Evolutionary conservation across 2,797 vertebrate species (phyloP).

Genomic region (Chloroceryle inda): DNA sequence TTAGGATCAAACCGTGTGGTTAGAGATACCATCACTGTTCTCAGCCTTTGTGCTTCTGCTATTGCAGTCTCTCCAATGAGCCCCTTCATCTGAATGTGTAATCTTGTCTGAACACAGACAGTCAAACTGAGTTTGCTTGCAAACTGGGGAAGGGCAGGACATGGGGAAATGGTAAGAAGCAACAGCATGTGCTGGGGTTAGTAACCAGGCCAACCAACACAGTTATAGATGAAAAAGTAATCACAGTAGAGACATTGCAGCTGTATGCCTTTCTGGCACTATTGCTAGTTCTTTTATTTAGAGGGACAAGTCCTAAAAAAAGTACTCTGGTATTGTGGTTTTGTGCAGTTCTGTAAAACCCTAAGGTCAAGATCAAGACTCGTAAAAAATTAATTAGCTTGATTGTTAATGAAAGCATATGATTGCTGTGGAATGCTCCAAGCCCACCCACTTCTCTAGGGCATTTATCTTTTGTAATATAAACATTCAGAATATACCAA

Average conservation of each 20-base stretch:
- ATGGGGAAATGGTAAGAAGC: not conserved
- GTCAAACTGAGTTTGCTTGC: not conserved
- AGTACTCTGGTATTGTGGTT: not conserved
- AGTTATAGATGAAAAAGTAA: not conserved
- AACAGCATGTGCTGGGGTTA: not conserved
- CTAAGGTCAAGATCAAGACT: not conserved
- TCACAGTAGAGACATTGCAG: not conserved
- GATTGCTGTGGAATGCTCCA: not conserved
- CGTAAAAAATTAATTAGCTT: not conserved
- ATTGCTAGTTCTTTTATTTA: not conserved
- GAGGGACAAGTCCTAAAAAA: not conserved
- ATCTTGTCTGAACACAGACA: not conserved
- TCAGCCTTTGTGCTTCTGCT: not conserved
- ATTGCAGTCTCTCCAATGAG: not conserved
- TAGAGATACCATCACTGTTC: not conserved
- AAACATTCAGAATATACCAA: conserved; percentile 23
- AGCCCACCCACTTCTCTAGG: not conserved
- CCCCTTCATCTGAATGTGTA: not conserved
- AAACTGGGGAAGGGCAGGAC: not conserved
- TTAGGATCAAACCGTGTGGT: not conserved
- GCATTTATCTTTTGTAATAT: conserved; percentile 10
- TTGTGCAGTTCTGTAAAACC: not conserved
- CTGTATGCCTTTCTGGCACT: not conserved
- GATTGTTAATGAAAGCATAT: not conserved
- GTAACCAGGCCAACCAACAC: not conserved